Evolutionary conservation across 2,797 vertebrate genomes (phyloP).

Genomic region (Phalloptychus januarius): DNA sequence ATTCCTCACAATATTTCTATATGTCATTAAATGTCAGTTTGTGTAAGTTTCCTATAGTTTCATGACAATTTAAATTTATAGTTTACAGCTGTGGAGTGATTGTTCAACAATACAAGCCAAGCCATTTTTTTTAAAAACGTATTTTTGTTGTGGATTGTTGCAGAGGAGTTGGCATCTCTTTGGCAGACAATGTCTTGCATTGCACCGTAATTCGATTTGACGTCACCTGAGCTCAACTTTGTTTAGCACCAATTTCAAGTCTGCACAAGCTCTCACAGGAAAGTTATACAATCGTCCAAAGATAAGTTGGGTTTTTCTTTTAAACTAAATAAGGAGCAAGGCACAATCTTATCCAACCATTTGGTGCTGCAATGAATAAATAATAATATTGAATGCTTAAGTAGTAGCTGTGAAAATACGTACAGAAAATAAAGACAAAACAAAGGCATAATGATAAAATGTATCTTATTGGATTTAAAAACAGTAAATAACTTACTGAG

Average conservation of each 20-base stretch:
- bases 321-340: neutral
- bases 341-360: neutral
- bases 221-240: neutral
- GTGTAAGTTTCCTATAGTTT: slow-evolving; percentile 20
- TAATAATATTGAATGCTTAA: neutral
- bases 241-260: slow-evolving; percentile 2
- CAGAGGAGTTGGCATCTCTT: slow-evolving; percentile 3
- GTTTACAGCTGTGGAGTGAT: slow-evolving; percentile 1
- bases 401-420: neutral
- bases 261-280: neutral
- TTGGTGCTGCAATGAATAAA: neutral
- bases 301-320: neutral
- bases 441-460: neutral
- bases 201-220: neutral
- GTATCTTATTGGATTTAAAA: neutral
- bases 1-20: slow-evolving; percentile 42
- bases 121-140: neutral
- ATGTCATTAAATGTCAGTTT: slow-evolving; percentile 45
- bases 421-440: neutral
- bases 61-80: slow-evolving; percentile 19
- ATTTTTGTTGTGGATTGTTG: neutral
- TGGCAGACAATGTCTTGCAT: neutral
- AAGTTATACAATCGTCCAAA: neutral
- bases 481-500: neutral
- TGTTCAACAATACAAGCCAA: neutral